Base-by-base conservation (phyloP, 2,888 invertebrate species). In the Phragmatobia fuliginosa region DNA sequence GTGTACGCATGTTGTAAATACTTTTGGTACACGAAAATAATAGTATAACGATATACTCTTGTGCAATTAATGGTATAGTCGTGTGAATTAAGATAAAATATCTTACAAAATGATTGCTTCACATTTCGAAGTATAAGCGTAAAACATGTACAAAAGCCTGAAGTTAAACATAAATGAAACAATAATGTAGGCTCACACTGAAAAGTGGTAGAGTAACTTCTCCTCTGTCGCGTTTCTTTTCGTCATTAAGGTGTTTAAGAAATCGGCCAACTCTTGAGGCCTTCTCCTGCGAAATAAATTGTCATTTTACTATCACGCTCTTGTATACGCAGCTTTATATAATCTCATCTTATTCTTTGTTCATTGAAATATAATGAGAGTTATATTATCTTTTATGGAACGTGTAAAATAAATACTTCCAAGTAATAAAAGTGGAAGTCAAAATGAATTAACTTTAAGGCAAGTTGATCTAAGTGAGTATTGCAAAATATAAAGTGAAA, bases 171-270 rank as follows among this genome's bases (percentile, higher is more conserved):
- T 71, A 58, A 74, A 86, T 84, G 77, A 90, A 90, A 91, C 79
- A 83, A 85, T 84, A 84, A 90, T 83, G 85, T 84, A 92, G 90
- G 92, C 95, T 95, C 95, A 95, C 95, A 95, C 94, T 94, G 95
- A 92, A 95, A 95, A 95, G 94, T 94, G 94, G 95, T 95, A 95
- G 90, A 91, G 94, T 93, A 95, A 94, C 90, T 93, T 94, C 93
- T 94, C 94, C 84, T 92, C 92, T 78, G 88, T 85, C 87, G 87
- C 86, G 90, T 85, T 89, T 90, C 88, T 88, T 85, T 88, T 91
- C 92, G 87, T 91, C 95, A 95, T 92, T 90, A 95, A 88, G 89
- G 85, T 89, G 94, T 95, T 95, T 87, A 95, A 94, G 91, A 95
- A 95, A 86, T 91, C 93, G 91, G 95, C 95, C 90, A 95, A 84